These are phyloP conservation scores for Cygnus olor DNA, from an alignment of 2,797 vertebrate species.

Conservation along the genomic window DNA sequence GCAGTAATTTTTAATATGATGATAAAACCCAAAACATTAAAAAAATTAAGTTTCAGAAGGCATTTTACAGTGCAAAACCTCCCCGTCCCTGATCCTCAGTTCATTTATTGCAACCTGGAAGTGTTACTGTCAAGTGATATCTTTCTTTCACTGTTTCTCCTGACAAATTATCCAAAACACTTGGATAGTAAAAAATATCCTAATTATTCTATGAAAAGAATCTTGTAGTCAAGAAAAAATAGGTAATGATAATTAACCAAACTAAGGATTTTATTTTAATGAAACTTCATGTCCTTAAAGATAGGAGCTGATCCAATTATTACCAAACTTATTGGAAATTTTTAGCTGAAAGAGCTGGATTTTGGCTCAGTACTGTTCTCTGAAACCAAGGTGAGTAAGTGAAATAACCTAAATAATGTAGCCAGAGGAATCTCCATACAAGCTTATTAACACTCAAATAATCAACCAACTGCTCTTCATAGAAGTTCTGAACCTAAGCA, in stretches of 20 bases:
- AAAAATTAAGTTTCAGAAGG: not conserved
- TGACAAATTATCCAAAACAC: not conserved
- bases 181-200: too few relatives aligned
- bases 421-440: not conserved
- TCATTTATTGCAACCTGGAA: not conserved
- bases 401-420: not conserved
- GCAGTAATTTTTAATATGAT: not conserved
- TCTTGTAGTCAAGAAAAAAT: not conserved
- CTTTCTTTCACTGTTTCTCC: not conserved
- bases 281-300: not conserved
- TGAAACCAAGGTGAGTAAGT: not conserved
- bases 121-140: not conserved
- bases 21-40: not conserved
- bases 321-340: not conserved
- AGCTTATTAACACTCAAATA: not conserved
- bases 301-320: not conserved
- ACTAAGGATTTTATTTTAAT: not conserved
- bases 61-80: not conserved
- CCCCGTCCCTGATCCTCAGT: not conserved
- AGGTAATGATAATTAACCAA: not conserved
- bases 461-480: not conserved
- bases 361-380: not conserved
- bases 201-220: not conserved
- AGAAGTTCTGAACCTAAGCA: not conserved
- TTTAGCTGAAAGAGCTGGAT: not conserved